Evolutionary conservation across 2,113 vertebrate genomes (phyloP).

Genomic region (Melozone crissalis): DNA sequence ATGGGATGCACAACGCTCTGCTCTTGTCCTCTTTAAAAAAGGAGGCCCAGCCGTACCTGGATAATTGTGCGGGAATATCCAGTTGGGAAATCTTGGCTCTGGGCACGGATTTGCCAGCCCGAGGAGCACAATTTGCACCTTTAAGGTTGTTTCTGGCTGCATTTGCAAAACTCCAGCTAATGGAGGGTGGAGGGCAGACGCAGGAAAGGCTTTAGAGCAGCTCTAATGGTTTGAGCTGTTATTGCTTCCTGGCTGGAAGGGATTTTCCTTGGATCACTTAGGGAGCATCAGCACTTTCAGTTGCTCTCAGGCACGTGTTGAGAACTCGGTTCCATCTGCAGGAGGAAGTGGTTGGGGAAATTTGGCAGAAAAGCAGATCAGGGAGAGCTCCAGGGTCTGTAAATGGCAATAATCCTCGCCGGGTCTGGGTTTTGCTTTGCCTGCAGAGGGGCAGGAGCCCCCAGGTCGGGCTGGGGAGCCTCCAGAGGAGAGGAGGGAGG

Average conservation of each 20-base stretch:
- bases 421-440: background rate
- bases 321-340: background rate
- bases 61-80: background rate
- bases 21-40: background rate
- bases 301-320: background rate
- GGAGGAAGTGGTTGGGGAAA: background rate
- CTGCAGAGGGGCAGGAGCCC: background rate
- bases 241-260: slow-evolving; percentile 19
- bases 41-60: background rate
- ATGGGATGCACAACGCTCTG: background rate
- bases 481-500: background rate
- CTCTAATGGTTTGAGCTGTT: background rate
- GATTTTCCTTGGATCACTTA: background rate
- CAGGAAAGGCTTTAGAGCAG: background rate
- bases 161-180: background rate
- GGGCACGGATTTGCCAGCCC: background rate
- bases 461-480: background rate
- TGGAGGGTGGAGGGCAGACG: background rate
- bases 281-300: background rate
- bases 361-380: background rate
- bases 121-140: background rate
- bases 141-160: background rate
- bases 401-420: background rate
- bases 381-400: background rate
- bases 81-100: background rate